phyloP scores from a whole-genome alignment of 2,113 vertebrate species.

The Cranoglanis bouderius region DNA sequence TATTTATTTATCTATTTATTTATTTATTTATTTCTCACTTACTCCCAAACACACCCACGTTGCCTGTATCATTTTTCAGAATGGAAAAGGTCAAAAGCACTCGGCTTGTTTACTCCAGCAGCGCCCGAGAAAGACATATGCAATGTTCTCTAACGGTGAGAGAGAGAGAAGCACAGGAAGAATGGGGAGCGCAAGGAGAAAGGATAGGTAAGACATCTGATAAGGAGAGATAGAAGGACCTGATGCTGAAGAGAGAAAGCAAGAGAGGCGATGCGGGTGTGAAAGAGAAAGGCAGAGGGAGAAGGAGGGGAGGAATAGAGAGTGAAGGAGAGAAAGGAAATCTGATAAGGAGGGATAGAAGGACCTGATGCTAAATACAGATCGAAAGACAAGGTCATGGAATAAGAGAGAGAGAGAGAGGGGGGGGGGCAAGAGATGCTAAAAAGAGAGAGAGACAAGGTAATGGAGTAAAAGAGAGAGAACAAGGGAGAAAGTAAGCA shows the following conservation, averaged over 20 bases:
- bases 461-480: background rate
- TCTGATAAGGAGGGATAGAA: constrained; percentile 36
- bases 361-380: constrained; percentile 29
- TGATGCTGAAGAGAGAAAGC: constrained; percentile 22
- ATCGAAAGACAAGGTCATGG: constrained; percentile 28
- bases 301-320: constrained; percentile 8
- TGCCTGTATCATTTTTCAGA: constrained; percentile 67
- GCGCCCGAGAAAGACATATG: constrained; percentile 60
- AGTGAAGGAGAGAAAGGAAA: constrained; percentile 30
- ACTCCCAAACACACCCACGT: constrained; percentile 61
- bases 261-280: background rate
- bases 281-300: background rate
- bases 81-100: constrained; percentile 73
- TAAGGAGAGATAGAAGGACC: constrained; percentile 23
- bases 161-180: background rate
- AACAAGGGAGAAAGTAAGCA: background rate
- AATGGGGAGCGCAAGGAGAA: background rate
- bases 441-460: background rate
- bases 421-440: background rate
- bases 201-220: constrained; percentile 14
- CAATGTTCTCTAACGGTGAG: constrained; percentile 35
- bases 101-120: constrained; percentile 58
- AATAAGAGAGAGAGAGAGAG: too few species aligned
- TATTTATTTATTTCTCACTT: constrained; percentile 50
- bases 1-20: background rate